A percentile compares a stretch with the other conserved stretches of the same genome.
phyloP scores from a whole-genome alignment of 2,113 vertebrate species.

The Talpa occidentalis region DNA sequence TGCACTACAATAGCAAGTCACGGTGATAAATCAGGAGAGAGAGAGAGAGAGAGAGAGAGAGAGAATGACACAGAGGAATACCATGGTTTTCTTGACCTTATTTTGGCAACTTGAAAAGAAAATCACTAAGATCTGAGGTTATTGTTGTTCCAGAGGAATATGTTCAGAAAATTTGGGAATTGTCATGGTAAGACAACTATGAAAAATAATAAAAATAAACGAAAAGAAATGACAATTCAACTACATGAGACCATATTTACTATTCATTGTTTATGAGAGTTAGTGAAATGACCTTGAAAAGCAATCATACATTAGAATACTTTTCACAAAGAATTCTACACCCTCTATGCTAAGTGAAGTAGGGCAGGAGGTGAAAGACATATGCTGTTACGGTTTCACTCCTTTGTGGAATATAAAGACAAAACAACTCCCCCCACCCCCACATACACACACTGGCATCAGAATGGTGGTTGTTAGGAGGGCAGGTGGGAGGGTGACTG shows the following conservation, averaged over 20 bases:
- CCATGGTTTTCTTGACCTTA: constrained; percentile 24
- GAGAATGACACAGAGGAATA: neutral
- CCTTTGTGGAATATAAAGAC: too few relatives aligned
- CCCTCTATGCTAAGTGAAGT: too few relatives aligned
- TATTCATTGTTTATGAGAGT: neutral
- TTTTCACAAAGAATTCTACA: neutral
- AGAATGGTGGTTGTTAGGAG: too few relatives aligned
- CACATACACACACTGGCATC: too few relatives aligned
- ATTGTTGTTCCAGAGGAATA: neutral
- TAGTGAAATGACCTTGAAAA: neutral
- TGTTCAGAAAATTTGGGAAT: neutral
- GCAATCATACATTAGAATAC: neutral
- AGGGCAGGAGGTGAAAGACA: too few relatives aligned
- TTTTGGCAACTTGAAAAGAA: constrained; percentile 51
- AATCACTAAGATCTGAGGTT: neutral
- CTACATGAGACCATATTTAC: constrained; percentile 17
- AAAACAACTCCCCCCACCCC: too few relatives aligned
- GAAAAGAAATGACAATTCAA: neutral
- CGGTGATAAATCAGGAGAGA: neutral
- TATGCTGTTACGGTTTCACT: too few relatives aligned
- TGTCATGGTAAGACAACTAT: neutral
- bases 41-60: neutral
- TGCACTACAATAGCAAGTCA: neutral
- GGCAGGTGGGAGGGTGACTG: too few relatives aligned
- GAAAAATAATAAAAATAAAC: neutral